Evolutionary conservation across 2,797 vertebrate species (phyloP).

Genomic region (Tympanoctomys barrerae): DNA sequence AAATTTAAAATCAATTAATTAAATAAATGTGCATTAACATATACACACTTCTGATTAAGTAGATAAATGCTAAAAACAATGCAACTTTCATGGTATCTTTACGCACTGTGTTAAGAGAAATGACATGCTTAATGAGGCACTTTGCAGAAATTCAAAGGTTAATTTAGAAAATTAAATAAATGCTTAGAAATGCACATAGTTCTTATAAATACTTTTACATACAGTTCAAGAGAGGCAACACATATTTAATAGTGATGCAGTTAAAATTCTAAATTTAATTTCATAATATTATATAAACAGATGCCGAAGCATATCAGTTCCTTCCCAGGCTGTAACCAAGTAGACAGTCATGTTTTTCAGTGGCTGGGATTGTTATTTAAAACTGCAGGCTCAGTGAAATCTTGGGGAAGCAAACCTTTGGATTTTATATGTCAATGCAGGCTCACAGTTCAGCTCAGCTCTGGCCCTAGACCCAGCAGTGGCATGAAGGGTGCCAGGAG

Average conservation of each 20-base stretch:
- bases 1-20: conserved; percentile 59
- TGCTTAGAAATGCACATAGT: conserved; percentile 26
- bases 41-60: conserved; percentile 45
- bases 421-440: conserved; percentile 45
- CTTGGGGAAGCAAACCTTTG: conserved; percentile 1
- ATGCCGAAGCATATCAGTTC: background rate
- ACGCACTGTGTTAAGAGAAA: conserved; percentile 6
- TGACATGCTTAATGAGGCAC: conserved; percentile 55
- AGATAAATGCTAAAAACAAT: conserved; percentile 62
- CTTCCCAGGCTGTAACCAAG: conserved; percentile 26
- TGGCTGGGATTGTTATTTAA: background rate
- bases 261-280: conserved; percentile 63
- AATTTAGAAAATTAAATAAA: conserved; percentile 72
- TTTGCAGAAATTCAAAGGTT: conserved; percentile 73
- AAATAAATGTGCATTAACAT: background rate
- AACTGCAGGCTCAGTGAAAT: background rate
- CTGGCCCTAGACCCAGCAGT: background rate
- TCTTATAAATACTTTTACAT: conserved; percentile 65
- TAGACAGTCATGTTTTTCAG: conserved; percentile 26
- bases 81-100: conserved; percentile 55
- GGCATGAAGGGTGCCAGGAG: background rate
- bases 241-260: conserved; percentile 57
- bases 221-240: conserved; percentile 56
- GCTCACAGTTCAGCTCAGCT: conserved; percentile 22
- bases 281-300: conserved; percentile 63